Conservation (phyloP, 2,797 vertebrate species). For the Acropternis orthonyx region DNA sequence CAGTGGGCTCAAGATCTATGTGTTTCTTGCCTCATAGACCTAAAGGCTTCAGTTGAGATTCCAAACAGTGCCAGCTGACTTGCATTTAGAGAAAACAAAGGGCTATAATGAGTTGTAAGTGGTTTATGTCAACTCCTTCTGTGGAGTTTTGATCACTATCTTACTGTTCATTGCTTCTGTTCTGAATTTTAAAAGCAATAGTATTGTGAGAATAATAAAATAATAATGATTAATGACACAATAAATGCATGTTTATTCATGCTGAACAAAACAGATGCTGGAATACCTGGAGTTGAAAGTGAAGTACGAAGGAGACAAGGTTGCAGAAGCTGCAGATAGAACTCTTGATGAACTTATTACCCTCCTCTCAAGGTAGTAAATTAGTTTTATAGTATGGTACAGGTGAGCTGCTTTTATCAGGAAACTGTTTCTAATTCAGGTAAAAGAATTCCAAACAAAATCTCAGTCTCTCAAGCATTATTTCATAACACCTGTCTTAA, state of each 20-base stretch:
- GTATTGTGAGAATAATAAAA: neutral
- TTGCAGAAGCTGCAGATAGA: constrained; percentile 50
- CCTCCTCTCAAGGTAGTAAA: constrained; percentile 73
- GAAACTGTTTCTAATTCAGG: neutral
- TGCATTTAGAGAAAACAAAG: neutral
- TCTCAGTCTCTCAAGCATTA: neutral
- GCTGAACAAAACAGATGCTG: constrained; percentile 61
- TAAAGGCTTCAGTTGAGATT: neutral
- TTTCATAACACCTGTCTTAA: neutral
- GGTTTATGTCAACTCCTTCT: neutral
- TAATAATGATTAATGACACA: neutral
- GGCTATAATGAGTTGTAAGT: neutral
- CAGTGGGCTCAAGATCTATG: neutral
- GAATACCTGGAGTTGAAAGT: constrained; percentile 58
- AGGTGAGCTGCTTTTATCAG: neutral
- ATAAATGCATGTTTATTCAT: neutral
- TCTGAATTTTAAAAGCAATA: neutral
- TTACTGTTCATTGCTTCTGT: neutral
- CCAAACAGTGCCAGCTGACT: neutral
- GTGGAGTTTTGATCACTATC: neutral
- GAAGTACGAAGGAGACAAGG: constrained; percentile 54
- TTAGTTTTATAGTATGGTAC: neutral
- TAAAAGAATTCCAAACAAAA: neutral
- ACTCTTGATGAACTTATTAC: constrained; percentile 62
- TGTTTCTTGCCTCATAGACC: neutral